Percentiles rank a stretch among this genome's conserved stretches.
phyloP scores from a whole-genome alignment of 53 echinoderm and acorn worm genomes.

The Zoroaster sp. region DNA sequence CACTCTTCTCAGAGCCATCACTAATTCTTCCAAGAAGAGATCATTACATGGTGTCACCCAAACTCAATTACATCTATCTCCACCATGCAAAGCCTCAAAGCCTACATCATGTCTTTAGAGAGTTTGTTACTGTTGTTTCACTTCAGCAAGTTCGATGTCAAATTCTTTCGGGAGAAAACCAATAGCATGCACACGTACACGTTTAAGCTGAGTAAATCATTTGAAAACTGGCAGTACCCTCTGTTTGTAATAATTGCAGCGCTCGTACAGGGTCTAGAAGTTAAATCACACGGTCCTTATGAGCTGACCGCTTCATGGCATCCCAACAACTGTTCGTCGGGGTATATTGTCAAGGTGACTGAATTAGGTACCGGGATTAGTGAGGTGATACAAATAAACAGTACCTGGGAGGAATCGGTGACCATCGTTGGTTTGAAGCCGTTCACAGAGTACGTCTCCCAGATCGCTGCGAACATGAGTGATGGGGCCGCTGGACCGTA shows the following conservation, averaged over 20 bases:
- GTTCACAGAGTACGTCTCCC: conserved; percentile 33
- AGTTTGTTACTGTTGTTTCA: no score
- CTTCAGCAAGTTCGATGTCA: no score
- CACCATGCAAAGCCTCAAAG: no score
- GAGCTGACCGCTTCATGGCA: background rate
- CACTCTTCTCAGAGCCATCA: no score
- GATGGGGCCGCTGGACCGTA: conserved; percentile 17
- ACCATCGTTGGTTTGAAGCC: background rate
- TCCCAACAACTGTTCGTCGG: background rate
- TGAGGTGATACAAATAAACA: background rate
- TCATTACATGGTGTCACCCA: no score
- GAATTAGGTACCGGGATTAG: background rate
- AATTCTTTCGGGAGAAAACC: no score
- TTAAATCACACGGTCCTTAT: background rate
- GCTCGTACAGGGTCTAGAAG: background rate
- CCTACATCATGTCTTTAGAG: no score
- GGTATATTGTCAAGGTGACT: background rate
- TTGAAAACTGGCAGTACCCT: no score
- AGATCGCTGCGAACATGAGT: conserved; percentile 22
- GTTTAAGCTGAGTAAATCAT: no score
- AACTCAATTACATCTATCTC: no score
- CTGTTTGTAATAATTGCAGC: background rate
- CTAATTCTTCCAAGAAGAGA: no score
- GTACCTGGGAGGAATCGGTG: background rate
- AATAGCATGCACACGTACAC: no score